These are phyloP conservation scores for Torymus auratus DNA, from an alignment of 2,888 invertebrate species.

Conservation along the genomic window DNA sequence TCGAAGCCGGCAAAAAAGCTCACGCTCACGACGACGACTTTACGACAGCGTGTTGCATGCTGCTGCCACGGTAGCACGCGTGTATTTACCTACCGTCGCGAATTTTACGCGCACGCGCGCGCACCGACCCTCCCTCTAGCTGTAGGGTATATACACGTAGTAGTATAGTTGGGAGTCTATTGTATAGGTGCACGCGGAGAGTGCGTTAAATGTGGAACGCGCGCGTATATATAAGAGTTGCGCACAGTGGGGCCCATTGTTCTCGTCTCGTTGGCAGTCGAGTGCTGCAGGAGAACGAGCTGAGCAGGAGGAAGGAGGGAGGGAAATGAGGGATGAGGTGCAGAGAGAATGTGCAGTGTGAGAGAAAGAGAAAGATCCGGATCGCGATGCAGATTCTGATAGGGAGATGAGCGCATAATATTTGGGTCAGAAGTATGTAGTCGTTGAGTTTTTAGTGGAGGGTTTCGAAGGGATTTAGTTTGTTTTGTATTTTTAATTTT, in stretches of 20 bases:
- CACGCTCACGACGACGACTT: constrained; percentile 1
- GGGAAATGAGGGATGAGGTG: neutral
- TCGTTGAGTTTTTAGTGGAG: no score
- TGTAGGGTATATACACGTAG: no score
- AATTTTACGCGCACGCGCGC: constrained; percentile 39
- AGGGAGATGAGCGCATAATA: constrained; percentile 30
- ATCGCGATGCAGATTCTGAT: no score
- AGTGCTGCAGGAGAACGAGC: neutral
- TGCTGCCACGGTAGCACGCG: neutral
- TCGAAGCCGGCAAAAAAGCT: constrained; percentile 29
- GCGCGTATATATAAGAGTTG: neutral
- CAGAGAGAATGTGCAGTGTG: neutral
- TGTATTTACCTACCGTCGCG: constrained; percentile 32
- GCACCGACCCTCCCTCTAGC: no score
- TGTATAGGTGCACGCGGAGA: neutral
- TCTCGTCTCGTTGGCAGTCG: neutral
- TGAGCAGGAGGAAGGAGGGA: neutral
- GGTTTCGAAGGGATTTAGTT: no score
- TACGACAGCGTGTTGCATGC: constrained; percentile 17
- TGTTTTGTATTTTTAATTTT: no score
- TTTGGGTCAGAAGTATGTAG: constrained; percentile 19
- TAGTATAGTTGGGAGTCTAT: neutral
- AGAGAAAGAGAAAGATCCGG: neutral
- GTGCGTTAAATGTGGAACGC: constrained; percentile 21
- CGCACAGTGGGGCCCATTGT: constrained; percentile 9